Base-by-base conservation (phyloP, 35 echinoderm and acorn worm genomes). In the Hemicentrotus pulcherrimus region DNA sequence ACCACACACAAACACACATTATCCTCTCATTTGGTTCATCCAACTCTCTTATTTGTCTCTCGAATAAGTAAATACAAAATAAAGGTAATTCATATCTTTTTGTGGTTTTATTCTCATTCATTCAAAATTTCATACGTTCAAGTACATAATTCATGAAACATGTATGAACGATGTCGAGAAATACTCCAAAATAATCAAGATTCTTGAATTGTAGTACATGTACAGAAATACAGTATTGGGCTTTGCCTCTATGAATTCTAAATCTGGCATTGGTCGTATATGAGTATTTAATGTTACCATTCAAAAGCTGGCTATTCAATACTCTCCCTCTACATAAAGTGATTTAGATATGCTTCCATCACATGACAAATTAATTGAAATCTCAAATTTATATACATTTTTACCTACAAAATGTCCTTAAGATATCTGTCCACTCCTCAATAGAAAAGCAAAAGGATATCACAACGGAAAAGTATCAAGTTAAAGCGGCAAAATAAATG, bases 81-180 rank as follows among this genome's bases (percentile, higher is more conserved):
- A 6, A 78, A 22, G 7, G 22, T 78, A 5, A 4, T 78, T n/a
- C 28, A 7, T n/a, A 78, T 78, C 19, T 78, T 78, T 78, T 78
- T 78, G 65, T 78, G 28, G 22, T 41, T 78, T 78, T 78, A 78
- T 78, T 78, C 65, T 7, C 65, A 78, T 78, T 78, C 65, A 78
- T 78, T 78, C 65, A 78, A 78, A 78, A 78, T 78, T 78, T 78
- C 65, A 78, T 78, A 78, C 65, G 65, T 78, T 78, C 65, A 78
- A 78, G 19, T 78, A 28, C 65, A 78, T 78, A 78, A 78, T 78
- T 78, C 65, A 78, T 28, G 65, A n/a, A 78, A 78, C 65, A 28
- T 78, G 28, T 78, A 78, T 4, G 65, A 78, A 78, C 65, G 65
- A 22, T 28, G 65, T 78, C 6, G 24, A 78, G 65, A 78, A 78